Conservation (phyloP, 2,797 vertebrate species). For the Anguilla megastoma region DNA sequence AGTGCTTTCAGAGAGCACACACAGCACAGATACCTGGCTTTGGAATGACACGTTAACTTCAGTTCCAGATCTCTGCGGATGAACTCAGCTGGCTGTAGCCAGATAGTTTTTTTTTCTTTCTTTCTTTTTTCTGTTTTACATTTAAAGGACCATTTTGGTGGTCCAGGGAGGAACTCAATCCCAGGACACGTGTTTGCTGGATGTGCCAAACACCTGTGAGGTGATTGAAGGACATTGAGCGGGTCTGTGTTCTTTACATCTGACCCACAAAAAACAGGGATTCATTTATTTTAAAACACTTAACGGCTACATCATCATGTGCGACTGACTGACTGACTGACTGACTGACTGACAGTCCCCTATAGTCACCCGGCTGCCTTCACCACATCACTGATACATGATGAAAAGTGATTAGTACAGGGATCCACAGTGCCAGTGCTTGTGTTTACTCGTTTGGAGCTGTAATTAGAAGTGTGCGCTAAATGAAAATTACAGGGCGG, state of each 20-base stretch:
- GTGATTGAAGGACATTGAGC: background rate
- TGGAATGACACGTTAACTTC: background rate
- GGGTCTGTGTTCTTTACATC: background rate
- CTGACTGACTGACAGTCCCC: background rate
- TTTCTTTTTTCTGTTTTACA: background rate
- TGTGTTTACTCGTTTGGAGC: background rate
- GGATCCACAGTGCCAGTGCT: background rate
- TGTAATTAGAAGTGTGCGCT: background rate
- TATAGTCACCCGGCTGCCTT: background rate
- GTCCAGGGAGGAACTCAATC: background rate
- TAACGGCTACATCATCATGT: background rate
- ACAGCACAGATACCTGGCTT: conserved; percentile 16
- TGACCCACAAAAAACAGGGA: background rate
- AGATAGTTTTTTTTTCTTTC: background rate
- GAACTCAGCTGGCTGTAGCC: background rate
- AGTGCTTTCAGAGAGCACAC: conserved; percentile 10
- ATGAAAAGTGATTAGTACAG: background rate
- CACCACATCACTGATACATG: background rate
- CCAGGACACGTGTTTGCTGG: background rate
- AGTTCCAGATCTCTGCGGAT: conserved; percentile 17
- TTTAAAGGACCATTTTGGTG: background rate
- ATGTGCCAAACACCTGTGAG: background rate
- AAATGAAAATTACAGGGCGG: background rate
- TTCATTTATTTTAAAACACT: background rate
- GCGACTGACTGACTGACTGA: background rate